Evolutionary conservation across 2,113 vertebrate species (phyloP), one percentile per base, ranked within the genome.

Genomic region (Haemorhous mexicanus): DNA sequence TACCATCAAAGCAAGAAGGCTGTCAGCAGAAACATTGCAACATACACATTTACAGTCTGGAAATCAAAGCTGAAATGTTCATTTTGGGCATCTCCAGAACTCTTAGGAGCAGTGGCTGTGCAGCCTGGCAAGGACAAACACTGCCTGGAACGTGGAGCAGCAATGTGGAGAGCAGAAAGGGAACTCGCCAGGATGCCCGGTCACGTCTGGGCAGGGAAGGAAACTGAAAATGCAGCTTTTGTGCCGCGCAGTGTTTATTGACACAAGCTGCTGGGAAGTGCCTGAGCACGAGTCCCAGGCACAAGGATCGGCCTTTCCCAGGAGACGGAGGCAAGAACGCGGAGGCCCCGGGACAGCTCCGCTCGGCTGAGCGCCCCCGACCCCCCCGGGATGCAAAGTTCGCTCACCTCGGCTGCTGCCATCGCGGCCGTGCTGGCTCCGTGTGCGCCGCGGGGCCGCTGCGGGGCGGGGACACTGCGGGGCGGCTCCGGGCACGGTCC

Each of bases 341-440:
- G 9, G 24, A 2, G 79, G 56, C n/a, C 27, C 30, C 0, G 43
- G 39, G 26, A 5, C 44, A 28, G 16, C 44, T 18, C 16, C 52
- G 53, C 82, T 26, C 17, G 7, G n/a, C n/a, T 6, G 39, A 80
- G n/a, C 83, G 5, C 28, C 61, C 90, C 61, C 24, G 37, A 10
- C 67, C 4, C 3, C n/a, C 26, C 14, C 21, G 6, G 43, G 33
- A 62, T 55, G 35, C 91, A 41, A 44, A 94, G 64, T 30, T 24
- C 84, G 21, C 98, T 98, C 96, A 97, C 98, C 97, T 98, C 98
- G 11, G 97, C 97, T 77, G 97, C 97, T 81, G 98, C 98, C 98
- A 98, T 98, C 63, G 43, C 95, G 46, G 94, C 86, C 20, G 83
- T 1, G 23, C 72, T 9, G 70, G 12, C 70, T 30, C 6, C 39